Conservation (phyloP, 2,797 vertebrate genomes). For the Sebastes taczanowskii region DNA sequence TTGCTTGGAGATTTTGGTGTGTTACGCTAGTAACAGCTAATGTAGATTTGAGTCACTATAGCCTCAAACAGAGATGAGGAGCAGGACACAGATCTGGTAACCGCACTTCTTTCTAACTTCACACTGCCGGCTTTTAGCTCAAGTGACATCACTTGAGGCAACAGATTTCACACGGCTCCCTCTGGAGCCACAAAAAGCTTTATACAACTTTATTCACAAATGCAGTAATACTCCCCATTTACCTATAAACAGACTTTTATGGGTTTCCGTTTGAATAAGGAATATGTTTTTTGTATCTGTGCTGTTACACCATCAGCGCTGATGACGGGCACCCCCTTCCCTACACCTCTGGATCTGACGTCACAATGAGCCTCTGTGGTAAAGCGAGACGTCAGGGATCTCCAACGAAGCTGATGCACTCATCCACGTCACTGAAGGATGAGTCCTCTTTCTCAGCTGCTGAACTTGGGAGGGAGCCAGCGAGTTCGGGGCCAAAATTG, state of each 20-base stretch:
- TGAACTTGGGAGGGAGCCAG: conserved; percentile 57
- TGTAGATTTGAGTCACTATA: no score
- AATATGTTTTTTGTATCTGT: background rate
- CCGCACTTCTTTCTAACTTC: background rate
- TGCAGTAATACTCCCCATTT: no score
- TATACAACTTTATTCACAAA: background rate
- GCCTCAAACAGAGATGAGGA: background rate
- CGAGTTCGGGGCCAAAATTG: conserved; percentile 60
- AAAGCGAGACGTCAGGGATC: conserved; percentile 39
- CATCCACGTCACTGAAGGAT: conserved; percentile 51
- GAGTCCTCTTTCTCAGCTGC: conserved; percentile 66
- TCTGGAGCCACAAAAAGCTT: background rate
- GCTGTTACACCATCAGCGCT: conserved; percentile 27
- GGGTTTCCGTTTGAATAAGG: background rate
- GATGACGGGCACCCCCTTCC: background rate
- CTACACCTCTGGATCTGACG: conserved; percentile 26
- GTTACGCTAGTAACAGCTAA: no score
- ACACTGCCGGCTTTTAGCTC: background rate
- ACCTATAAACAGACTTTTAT: background rate
- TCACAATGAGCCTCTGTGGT: conserved; percentile 44
- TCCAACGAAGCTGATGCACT: conserved; percentile 41
- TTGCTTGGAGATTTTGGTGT: no score
- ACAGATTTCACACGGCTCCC: no score
- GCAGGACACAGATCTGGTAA: background rate
- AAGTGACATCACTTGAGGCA: background rate